A percentile compares a stretch with the other conserved stretches of the same genome.
phyloP scores from a whole-genome alignment of 1,140 invertebrate genomes.

The Trichogramma pretiosum region DNA sequence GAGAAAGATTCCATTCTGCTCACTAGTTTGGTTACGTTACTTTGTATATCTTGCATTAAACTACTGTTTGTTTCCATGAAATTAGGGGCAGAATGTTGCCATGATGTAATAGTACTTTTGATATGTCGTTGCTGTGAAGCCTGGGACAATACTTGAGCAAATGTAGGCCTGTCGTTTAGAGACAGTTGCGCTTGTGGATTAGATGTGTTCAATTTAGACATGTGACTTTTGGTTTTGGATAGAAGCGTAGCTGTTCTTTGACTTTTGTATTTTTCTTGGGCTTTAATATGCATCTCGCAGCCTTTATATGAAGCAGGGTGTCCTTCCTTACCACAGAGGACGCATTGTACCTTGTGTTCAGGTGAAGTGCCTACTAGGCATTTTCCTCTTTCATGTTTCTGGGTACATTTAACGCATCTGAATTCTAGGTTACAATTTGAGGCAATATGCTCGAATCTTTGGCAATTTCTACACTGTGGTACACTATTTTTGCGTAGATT shows the following conservation, averaged over 20 bases:
- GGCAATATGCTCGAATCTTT: conserved; percentile 17
- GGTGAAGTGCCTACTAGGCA: neutral
- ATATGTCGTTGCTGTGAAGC: neutral
- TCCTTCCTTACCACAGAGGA: conserved; percentile 6
- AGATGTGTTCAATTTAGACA: too few species aligned
- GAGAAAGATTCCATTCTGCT: too few species aligned
- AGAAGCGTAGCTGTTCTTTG: neutral
- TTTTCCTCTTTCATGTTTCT: conserved; percentile 7
- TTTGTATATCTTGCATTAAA: too few species aligned
- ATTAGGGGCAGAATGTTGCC: too few species aligned
- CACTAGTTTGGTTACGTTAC: too few species aligned
- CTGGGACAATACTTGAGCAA: too few species aligned
- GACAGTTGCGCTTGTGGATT: neutral
- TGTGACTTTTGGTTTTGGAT: neutral
- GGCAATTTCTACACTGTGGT: conserved; percentile 24
- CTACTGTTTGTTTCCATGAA: too few species aligned
- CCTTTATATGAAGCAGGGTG: conserved; percentile 17
- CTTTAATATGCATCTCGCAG: neutral
- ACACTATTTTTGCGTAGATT: conserved; percentile 16
- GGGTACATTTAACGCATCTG: conserved; percentile 16
- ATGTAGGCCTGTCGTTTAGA: neutral
- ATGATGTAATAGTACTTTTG: too few species aligned
- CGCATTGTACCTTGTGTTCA: conserved; percentile 1
- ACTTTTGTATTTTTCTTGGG: neutral
- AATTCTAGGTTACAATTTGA: conserved; percentile 20